phyloP scores from a whole-genome alignment of 2,888 invertebrate genomes.

The Xanthia icteritia region DNA sequence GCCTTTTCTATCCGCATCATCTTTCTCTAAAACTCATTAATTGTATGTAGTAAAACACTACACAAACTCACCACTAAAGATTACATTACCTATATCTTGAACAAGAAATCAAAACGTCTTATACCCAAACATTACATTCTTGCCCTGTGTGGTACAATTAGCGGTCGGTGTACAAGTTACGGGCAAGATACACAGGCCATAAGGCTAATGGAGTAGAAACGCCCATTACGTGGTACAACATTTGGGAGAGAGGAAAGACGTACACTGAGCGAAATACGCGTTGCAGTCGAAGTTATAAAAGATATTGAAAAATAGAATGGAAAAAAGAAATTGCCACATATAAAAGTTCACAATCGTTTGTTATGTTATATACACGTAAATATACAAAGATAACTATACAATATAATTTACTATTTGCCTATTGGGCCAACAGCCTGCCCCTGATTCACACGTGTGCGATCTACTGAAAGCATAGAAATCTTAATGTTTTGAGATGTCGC shows the following conservation, averaged over 20 bases:
- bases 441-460: neutral
- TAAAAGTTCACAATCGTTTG: no score
- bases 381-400: neutral
- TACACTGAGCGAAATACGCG: conserved; percentile 26
- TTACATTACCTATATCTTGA: neutral
- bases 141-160: conserved; percentile 67
- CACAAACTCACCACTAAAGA: neutral
- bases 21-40: neutral
- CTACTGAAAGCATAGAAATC: no score
- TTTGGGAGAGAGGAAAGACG: conserved; percentile 55
- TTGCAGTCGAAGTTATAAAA: neutral
- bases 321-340: no score
- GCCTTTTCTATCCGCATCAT: neutral
- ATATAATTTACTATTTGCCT: neutral
- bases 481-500: no score
- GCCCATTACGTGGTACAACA: conserved; percentile 71
- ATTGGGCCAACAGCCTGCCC: neutral
- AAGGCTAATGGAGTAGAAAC: conserved; percentile 76
- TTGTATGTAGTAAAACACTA: neutral
- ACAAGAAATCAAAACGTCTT: conserved; percentile 44
- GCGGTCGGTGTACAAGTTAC: conserved; percentile 66
- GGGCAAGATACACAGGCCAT: conserved; percentile 72
- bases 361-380: neutral
- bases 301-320: neutral
- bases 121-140: conserved; percentile 40